Evolutionary conservation across 92 coral and sea anemone genomes (phyloP), one percentile per base, ranked within the genome.

Genomic region (Zoanthus sansibaricus): DNA sequence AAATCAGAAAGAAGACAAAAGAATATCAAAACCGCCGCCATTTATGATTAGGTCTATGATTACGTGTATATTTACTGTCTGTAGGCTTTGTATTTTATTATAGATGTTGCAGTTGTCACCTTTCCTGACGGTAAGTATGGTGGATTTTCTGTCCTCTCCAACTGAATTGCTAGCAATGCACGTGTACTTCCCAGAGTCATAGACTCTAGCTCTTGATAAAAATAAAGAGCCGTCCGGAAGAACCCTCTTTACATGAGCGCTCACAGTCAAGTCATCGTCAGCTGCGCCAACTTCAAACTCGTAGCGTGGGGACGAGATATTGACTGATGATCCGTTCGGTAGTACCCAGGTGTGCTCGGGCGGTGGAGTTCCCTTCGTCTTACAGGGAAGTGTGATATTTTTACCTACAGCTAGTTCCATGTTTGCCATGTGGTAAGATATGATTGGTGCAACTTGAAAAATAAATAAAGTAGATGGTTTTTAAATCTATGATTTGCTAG

Each of bases 361-460:
- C 52, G 32, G 71, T 33, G 98, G 95, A 30, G 32, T 18, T 49
- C 94, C 97, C 17, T 72, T 45, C 17, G 94, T 93, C 64, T 77
- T 88, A 83, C 97, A 94, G 16, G 88, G 79, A 8, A 94, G 79
- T 6, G 97, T 94, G 79, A 90, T 86, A 82, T 94, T 94, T 73
- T 94, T 92, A 37, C 87, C 83, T 5, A 75, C 56, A 10, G 90
- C 93, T 33, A 88, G 82, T 73, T 76, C 93, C 7, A 83, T 77
- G 30, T 87, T 79, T 25, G 76, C 87, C 17, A 75, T 70, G 69
- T 72, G 52, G 67, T 74, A 69, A n/a, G 68, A 59, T 30, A 94
- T 88, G 15, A 59, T 7, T 9, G 97, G 97, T 20, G 52, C 87
- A 15, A 72, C 97, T 94, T 74, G 18, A 51, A 61, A 49, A 3